A percentile compares a stretch with the other conserved stretches of the same genome.
phyloP scores from a whole-genome alignment of 2,113 vertebrate genomes.

The Brachypteracias leptosomus region DNA sequence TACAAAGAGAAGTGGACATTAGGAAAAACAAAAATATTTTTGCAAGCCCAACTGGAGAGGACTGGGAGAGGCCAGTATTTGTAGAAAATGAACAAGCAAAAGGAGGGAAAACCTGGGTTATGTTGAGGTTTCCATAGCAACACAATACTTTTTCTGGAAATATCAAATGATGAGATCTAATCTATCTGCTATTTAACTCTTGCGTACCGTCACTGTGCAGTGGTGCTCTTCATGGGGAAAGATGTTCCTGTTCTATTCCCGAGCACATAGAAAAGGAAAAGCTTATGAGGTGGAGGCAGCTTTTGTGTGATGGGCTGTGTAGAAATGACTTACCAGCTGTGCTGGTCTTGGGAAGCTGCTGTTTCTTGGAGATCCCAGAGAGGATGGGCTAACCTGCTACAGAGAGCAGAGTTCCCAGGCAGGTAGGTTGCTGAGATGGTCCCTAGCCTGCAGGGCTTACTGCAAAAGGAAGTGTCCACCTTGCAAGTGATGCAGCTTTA shows the following conservation, averaged over 20 bases:
- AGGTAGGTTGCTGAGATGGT: rapidly evolving
- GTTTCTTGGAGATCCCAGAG: background rate
- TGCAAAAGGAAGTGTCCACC: background rate
- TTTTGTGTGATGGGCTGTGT: background rate
- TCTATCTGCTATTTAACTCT: conserved; percentile 47
- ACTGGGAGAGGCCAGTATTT: background rate
- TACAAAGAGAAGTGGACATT: background rate
- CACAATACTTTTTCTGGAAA: conserved; percentile 52
- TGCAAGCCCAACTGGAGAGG: background rate
- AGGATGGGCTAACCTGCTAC: background rate
- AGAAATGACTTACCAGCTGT: background rate
- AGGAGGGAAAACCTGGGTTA: conserved; percentile 38
- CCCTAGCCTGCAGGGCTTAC: background rate
- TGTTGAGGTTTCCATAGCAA: conserved; percentile 63
- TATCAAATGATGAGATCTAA: conserved; percentile 32
- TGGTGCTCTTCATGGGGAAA: background rate
- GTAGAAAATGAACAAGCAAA: conserved; percentile 48
- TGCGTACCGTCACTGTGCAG: background rate
- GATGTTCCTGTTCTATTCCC: background rate
- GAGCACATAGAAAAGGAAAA: background rate
- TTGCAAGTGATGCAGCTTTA: background rate
- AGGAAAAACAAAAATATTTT: background rate
- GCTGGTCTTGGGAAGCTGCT: background rate
- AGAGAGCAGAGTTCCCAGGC: background rate
- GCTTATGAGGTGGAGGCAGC: background rate